Evolutionary conservation across 1,140 invertebrate species (phyloP).

Genomic region (Drosophila virilis): DNA sequence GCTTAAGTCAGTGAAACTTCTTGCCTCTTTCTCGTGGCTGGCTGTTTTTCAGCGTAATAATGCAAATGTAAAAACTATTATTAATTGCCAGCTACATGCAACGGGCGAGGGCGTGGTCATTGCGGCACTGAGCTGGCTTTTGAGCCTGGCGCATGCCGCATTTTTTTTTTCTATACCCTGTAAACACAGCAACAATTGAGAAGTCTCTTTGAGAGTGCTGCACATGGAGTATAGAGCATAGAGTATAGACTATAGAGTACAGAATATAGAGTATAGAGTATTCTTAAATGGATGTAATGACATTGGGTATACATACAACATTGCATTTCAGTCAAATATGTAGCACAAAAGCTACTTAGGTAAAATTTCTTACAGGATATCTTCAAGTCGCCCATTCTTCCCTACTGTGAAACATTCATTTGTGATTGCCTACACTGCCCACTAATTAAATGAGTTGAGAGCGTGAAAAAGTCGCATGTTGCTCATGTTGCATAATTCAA

Average conservation of each 20-base stretch:
- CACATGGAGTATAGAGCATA: no score
- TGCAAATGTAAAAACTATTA: conserved; percentile 65
- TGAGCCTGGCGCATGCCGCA: conserved; percentile 23
- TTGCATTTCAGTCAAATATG: no score
- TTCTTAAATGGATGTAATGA: no score
- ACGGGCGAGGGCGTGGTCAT: conserved; percentile 48
- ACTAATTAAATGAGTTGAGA: conserved; percentile 70
- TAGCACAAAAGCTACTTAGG: no score
- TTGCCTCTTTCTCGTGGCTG: conserved; percentile 8
- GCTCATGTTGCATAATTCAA: conserved; percentile 61
- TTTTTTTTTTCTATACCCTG: conserved; percentile 22
- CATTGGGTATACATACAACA: no score
- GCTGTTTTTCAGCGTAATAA: conserved; percentile 18
- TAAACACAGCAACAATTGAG: neutral
- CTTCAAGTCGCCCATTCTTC: neutral
- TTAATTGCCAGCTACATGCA: conserved; percentile 60
- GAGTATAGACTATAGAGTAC: no score
- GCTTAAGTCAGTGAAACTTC: conserved; percentile 55
- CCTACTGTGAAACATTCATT: neutral
- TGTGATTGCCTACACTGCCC: conserved; percentile 27
- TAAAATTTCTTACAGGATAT: neutral
- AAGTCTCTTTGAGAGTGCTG: neutral
- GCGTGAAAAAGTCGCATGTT: conserved; percentile 74
- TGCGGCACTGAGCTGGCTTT: conserved; percentile 30
- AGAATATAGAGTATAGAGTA: no score